A percentile compares a stretch with the other conserved stretches of the same genome.
Conservation (phyloP, 2,888 invertebrate genomes). For the Eudemis profundana region DNA sequence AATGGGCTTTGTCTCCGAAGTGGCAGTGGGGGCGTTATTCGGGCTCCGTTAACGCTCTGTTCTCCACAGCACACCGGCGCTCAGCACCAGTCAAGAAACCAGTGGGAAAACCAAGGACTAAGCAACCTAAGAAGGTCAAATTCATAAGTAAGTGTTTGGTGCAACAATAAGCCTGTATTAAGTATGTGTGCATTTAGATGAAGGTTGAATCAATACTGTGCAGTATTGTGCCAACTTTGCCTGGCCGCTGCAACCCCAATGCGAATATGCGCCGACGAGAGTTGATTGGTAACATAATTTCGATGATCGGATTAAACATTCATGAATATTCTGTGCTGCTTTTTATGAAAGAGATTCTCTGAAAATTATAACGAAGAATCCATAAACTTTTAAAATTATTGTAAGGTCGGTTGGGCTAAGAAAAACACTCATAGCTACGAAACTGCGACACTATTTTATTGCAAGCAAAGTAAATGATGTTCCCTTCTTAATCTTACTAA, state of each 20-base stretch:
- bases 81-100: slow-evolving; percentile 92
- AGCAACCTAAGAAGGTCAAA: slow-evolving; percentile 95
- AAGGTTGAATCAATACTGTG: slow-evolving; percentile 38
- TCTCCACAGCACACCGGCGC: slow-evolving; percentile 75
- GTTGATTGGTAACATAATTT: slow-evolving; percentile 6
- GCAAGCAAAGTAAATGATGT: too few relatives aligned
- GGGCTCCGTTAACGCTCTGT: slow-evolving; percentile 56
- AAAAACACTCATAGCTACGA: too few relatives aligned
- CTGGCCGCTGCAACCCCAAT: slow-evolving; percentile 31
- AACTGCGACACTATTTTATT: too few relatives aligned
- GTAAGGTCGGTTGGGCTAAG: too few relatives aligned
- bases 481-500: too few relatives aligned
- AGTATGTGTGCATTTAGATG: slow-evolving; percentile 23
- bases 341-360: too few relatives aligned
- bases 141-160: slow-evolving; percentile 92
- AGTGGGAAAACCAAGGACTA: slow-evolving; percentile 91
- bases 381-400: too few relatives aligned
- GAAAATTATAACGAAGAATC: too few relatives aligned
- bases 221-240: slow-evolving; percentile 40
- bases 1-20: slow-evolving; percentile 40
- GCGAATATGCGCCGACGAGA: neutral
- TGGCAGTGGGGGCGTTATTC: slow-evolving; percentile 5
- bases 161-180: slow-evolving; percentile 19
- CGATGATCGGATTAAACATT: neutral
- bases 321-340: neutral